Percentiles rank a stretch among this genome's conserved stretches.
Conservation (phyloP, 2,888 invertebrate species). For the Stegana nigrithorax region DNA sequence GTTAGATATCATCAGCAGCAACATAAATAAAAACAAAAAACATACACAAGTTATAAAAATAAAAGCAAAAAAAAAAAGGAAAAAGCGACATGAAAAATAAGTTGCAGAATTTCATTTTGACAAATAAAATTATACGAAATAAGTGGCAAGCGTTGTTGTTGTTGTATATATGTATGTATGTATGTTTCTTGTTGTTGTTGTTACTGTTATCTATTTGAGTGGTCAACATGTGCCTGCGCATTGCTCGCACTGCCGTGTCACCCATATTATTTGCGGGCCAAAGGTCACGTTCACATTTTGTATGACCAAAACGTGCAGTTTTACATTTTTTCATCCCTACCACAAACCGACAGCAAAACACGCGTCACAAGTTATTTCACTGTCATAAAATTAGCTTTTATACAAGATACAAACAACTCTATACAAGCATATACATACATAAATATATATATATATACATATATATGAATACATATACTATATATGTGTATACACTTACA, state of each 20-base stretch:
- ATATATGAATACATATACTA: constrained; percentile 7
- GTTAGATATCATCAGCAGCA: constrained; percentile 15
- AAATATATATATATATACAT: constrained; percentile 15
- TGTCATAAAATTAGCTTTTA: constrained; percentile 54
- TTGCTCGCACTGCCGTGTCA: too few relatives aligned
- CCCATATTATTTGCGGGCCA: constrained; percentile 27
- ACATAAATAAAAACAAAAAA: background rate
- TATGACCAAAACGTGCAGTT: constrained; percentile 58
- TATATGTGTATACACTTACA: constrained; percentile 39
- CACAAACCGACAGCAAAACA: constrained; percentile 26
- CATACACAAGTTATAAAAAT: too few relatives aligned
- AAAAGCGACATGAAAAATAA: background rate
- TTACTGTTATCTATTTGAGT: constrained; percentile 9
- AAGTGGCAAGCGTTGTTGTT: constrained; percentile 4
- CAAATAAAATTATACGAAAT: constrained; percentile 14
- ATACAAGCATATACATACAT: constrained; percentile 22
- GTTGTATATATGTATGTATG: too few relatives aligned
- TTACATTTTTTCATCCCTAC: constrained; percentile 11
- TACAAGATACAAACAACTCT: constrained; percentile 26
- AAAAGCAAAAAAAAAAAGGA: background rate
- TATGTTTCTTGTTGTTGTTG: background rate
- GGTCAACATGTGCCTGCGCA: constrained; percentile 10
- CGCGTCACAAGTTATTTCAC: constrained; percentile 50
- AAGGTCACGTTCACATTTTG: constrained; percentile 52
- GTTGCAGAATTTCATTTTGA: background rate